Conservation (phyloP, 2,797 vertebrate species). For the Australoheros facetus region DNA sequence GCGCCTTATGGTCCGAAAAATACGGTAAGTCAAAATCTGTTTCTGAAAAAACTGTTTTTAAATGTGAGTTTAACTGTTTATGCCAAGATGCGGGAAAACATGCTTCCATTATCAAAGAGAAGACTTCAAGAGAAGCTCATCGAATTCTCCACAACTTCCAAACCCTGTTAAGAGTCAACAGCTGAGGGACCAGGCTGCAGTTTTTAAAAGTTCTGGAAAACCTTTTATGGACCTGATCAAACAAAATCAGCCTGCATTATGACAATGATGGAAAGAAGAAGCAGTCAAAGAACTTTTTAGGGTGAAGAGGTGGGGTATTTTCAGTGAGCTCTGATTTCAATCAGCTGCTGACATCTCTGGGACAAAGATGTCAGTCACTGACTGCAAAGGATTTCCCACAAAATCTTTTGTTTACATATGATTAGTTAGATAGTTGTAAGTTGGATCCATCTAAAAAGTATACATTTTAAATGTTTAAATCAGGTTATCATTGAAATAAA, state of each 20-base stretch:
- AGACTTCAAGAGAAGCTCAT: neutral
- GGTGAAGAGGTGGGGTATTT: neutral
- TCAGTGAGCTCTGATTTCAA: neutral
- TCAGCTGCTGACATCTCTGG: neutral
- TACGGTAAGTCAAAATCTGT: neutral
- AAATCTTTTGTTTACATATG: neutral
- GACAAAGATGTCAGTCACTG: neutral
- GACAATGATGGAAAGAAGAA: neutral
- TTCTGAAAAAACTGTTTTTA: neutral
- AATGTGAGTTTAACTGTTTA: neutral
- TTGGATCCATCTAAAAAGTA: neutral
- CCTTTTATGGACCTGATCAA: neutral
- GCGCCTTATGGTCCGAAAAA: no score
- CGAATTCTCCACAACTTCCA: neutral
- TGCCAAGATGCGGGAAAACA: rapidly evolving
- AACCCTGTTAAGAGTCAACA: neutral
- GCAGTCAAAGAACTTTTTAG: neutral
- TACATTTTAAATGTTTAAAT: no score
- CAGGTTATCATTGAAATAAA: no score
- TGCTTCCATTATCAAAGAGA: neutral
- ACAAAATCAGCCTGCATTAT: neutral
- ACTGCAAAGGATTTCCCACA: neutral
- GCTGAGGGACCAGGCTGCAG: neutral
- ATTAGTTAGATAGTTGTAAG: neutral
- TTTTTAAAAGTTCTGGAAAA: neutral